Evolutionary conservation across 1,140 invertebrate species (phyloP), one percentile per base, ranked within the genome.

Genomic region (Antheraea pernyi): DNA sequence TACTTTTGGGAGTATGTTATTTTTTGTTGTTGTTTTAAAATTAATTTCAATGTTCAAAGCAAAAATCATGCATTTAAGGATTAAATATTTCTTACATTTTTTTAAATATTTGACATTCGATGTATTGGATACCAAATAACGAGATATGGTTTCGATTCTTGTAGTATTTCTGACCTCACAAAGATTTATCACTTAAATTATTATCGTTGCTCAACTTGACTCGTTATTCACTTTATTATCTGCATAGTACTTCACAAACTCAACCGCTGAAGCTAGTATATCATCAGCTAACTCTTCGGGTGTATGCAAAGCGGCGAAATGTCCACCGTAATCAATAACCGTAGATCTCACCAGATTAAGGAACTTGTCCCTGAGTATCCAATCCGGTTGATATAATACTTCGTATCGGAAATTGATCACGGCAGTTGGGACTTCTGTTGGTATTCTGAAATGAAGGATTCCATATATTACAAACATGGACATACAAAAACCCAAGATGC

Each of bases 241-340:
- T 46, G 39, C 58, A 59, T 87, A 70, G 59, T 81, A 90, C n/a
- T 77, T 76, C 9, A 86, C 69, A 46, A 91, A 84, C 19, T 77
- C 79, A 3, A 62, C 72, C 0, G 77, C 71, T 0, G 85, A 79
- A 39, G 71, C 78, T 60, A 84, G 88, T 13, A 93, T 67, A 58
- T 98, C 97, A 13, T 95, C 92, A 7, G 95, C 94, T 0, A 98
- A 77, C 9, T 95, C 77, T 76, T 95, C 79, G 0, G 97, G 97
- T 61, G 95, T 93, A 83, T 98, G 96, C 71, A 98, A 94, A 0
- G 96, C 97, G 9, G 96, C 96, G 83, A 98, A 98, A 89, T 98
- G 98, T 3, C 98, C 98, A 3, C 97, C 97, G 8, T 94, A 91
- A 3, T 92, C 77, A 30, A 94, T 76, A 65, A 95, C 92, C 0